Conservation (phyloP, 2,797 vertebrate species). For the Coranthus polyacanthus region DNA sequence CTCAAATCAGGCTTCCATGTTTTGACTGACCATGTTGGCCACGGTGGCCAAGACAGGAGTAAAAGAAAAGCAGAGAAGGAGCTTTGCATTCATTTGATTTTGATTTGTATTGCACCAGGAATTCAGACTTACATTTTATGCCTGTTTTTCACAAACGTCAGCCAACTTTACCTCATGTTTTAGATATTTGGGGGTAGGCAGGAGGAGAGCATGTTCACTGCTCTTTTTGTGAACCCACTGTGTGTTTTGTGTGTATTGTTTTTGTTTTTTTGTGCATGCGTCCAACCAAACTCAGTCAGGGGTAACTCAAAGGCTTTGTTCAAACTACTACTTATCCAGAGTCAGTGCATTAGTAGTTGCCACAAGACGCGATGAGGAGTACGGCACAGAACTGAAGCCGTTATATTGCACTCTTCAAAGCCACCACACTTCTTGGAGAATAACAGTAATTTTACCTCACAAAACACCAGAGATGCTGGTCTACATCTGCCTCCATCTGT, state of each 20-base stretch:
- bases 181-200: slow-evolving; percentile 62
- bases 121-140: slow-evolving; percentile 73
- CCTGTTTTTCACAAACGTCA: slow-evolving; percentile 66
- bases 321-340: no score
- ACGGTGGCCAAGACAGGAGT: slow-evolving; percentile 73
- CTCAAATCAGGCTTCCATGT: slow-evolving; percentile 72
- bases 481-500: no score
- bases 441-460: no score
- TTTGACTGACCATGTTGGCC: slow-evolving; percentile 72
- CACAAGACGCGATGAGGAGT: no score
- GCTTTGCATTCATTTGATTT: slow-evolving; percentile 70
- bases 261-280: slow-evolving; percentile 60
- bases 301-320: slow-evolving; percentile 19
- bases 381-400: no score
- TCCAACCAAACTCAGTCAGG: slow-evolving; percentile 51
- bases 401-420: no score
- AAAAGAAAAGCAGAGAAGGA: slow-evolving; percentile 69
- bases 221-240: slow-evolving; percentile 62
- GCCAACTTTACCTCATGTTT: slow-evolving; percentile 76
- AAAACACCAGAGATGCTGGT: no score
- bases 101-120: slow-evolving; percentile 78
- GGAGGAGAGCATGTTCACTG: slow-evolving; percentile 52
- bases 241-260: slow-evolving; percentile 67
- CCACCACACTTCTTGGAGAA: no score
- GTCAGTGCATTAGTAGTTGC: no score